Conservation (phyloP, 2,113 vertebrate species). For the Physeter macrocephalus region DNA sequence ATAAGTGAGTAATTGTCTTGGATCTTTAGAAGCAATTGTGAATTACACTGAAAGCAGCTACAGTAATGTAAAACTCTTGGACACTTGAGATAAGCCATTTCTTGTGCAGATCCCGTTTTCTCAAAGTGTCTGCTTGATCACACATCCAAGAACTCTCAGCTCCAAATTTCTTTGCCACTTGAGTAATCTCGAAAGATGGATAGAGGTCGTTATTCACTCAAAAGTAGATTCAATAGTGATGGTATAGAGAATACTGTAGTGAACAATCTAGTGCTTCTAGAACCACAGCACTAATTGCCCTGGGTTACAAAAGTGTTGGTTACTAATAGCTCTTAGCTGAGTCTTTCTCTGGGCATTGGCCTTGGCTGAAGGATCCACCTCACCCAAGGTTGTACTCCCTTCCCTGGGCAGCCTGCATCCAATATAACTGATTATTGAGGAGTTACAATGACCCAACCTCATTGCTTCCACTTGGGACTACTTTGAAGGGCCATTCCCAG, state of each 20-base stretch:
- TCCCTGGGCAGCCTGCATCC: not conserved
- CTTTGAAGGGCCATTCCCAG: not conserved
- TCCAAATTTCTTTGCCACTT: conserved; percentile 1
- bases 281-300: not conserved
- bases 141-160: not conserved
- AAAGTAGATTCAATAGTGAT: not conserved
- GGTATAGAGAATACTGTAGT: not conserved
- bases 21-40: conserved; percentile 42
- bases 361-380: not conserved
- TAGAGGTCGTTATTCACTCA: not conserved
- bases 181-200: not conserved
- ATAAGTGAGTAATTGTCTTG: conserved; percentile 53
- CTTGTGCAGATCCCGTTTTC: not conserved
- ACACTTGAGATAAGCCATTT: not conserved
- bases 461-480: not conserved
- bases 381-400: not conserved
- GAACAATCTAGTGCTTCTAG: not conserved
- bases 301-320: not conserved
- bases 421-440: not conserved
- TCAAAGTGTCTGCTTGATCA: conserved; percentile 4
- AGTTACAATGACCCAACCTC: not conserved
- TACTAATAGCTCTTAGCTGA: not conserved
- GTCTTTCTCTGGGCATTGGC: not conserved
- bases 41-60: conserved; percentile 37
- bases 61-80: conserved; percentile 29